Evolutionary conservation across 1,140 invertebrate genomes (phyloP).

Genomic region (Pseudobourletiella spinata): DNA sequence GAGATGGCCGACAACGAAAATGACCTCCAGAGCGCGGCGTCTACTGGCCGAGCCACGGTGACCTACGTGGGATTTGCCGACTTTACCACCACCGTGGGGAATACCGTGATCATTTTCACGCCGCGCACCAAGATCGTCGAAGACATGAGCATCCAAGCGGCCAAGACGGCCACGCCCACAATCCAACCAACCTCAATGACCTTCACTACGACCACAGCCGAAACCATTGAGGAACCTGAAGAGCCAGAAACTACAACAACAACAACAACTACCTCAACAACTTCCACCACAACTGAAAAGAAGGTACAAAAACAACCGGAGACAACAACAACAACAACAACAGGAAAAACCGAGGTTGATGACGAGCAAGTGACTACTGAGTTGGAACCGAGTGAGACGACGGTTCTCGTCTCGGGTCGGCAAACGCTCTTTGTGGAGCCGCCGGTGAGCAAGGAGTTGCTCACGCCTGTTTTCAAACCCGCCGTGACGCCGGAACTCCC

Average conservation of each 20-base stretch:
- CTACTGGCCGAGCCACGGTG: constrained; percentile 46
- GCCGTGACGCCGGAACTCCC: constrained; percentile 8
- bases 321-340: neutral
- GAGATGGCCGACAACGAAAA: no score
- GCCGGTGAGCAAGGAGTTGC: neutral
- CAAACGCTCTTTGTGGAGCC: constrained; percentile 19
- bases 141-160: constrained; percentile 14
- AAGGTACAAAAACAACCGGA: neutral
- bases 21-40: constrained; percentile 27
- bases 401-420: constrained; percentile 17
- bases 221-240: neutral
- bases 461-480: constrained; percentile 1
- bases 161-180: constrained; percentile 16
- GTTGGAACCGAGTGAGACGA: constrained; percentile 27
- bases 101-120: constrained; percentile 79
- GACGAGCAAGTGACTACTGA: constrained; percentile 23
- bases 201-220: neutral
- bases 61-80: constrained; percentile 87
- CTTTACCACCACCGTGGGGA: constrained; percentile 81
- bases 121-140: constrained; percentile 52
- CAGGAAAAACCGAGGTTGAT: constrained; percentile 1
- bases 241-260: neutral
- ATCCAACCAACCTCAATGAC: constrained; percentile 24
- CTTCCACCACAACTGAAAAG: neutral
- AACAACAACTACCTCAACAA: neutral